Base-by-base conservation (phyloP, 2,113 vertebrate genomes). In the Alouatta palliata region DNA sequence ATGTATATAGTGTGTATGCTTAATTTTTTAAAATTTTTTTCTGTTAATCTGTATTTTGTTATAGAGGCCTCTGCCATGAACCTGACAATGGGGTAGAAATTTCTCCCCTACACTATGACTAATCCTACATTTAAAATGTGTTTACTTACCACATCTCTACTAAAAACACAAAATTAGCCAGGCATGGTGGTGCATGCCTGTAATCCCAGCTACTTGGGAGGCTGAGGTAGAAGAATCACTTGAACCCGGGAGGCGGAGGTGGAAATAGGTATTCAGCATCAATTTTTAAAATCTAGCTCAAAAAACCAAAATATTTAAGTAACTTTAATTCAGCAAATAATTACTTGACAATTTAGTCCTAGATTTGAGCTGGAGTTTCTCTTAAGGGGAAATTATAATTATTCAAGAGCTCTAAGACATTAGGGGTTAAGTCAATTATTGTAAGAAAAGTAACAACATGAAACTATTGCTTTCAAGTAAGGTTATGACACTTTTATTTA, bases 271-370 rank as follows among this genome's bases (percentile, higher is more conserved):
- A 80, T 84, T 88, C 11, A 70, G 87, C 11, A 61, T 87, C 35
- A 54, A 54, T 12, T 77, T 49, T 52, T 37, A 92, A 93, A 90
- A 79, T 61, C 7, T 23, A 71, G 76, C 56, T 88, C 17, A 87
- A 88, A 91, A 68, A n/a, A 64, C 17, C 1, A 68, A 82, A 40
- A 10, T 27, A 85, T 85, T 81, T 82, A 58, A 95, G 19, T 85
- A 94, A 83, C 56, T 56, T 71, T 7, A 77, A 58, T 90, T 61
- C 37, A 89, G 88, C 64, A 85, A 93, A 86, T 73, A 91, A 81
- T 73, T 71, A 49, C 35, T 77, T 79, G 14, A 93, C 81, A 21
- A 61, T 49, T 89, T 82, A 71, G 16, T 40, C 12, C 10, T 70
- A 19, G 10, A 1, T 87, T 91, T 86, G 30, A 12, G 56, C 17